A percentile compares a stretch with the other conserved stretches of the same genome.
Conservation (phyloP, 2,888 invertebrate species). For the Andrena flavipes region DNA sequence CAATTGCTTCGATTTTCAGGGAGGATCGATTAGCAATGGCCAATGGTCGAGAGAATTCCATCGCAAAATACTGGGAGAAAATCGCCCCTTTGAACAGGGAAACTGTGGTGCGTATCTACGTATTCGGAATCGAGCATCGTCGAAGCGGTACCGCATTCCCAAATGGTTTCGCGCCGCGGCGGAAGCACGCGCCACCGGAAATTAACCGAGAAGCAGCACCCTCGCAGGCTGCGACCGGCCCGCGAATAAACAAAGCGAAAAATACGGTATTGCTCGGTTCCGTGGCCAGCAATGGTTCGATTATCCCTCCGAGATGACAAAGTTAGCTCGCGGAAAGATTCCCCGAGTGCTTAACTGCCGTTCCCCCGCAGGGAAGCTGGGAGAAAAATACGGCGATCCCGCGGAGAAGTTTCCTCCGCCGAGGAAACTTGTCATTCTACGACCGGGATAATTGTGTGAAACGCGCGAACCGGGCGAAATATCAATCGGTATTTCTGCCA, state of each 20-base stretch:
- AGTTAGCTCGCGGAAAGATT: neutral
- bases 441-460: neutral
- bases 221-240: constrained; percentile 15
- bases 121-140: constrained; percentile 16
- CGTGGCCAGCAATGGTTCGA: neutral
- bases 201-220: constrained; percentile 66
- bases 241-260: constrained; percentile 62
- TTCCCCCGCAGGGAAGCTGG: neutral
- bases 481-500: neutral
- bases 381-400: neutral
- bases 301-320: constrained; percentile 35
- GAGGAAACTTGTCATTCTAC: neutral
- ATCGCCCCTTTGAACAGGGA: neutral
- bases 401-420: constrained; percentile 2
- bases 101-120: neutral
- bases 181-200: constrained; percentile 64
- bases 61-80: neutral
- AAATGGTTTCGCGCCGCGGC: constrained; percentile 26
- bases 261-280: constrained; percentile 4
- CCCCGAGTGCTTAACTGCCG: neutral
- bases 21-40: constrained; percentile 16
- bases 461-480: neutral
- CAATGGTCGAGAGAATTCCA: constrained; percentile 3
- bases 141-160: constrained; percentile 12
- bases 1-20: neutral